Conservation (phyloP, 2,113 vertebrate genomes). For the Athene cunicularia region DNA sequence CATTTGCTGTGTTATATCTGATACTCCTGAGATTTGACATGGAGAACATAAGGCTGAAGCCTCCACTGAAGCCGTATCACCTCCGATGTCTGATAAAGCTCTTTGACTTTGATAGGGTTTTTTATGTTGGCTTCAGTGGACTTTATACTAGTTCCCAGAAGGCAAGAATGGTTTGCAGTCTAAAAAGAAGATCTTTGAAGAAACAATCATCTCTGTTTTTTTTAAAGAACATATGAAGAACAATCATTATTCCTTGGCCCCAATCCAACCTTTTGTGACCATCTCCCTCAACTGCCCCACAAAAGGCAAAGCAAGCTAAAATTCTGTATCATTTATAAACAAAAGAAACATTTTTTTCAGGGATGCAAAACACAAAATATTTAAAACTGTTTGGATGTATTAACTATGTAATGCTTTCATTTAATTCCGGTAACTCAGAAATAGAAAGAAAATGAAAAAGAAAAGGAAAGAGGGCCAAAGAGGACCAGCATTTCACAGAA, state of each 20-base stretch:
- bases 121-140: neutral
- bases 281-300: neutral
- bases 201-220: neutral
- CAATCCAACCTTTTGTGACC: neutral
- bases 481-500: neutral
- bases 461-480: neutral
- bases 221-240: neutral
- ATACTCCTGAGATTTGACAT: slow-evolving; percentile 18
- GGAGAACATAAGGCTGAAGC: slow-evolving; percentile 39
- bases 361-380: neutral
- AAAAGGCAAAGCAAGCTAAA: neutral
- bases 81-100: neutral
- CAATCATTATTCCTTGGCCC: neutral
- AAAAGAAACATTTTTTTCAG: neutral
- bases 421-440: neutral
- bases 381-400: neutral
- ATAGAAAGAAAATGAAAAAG: neutral
- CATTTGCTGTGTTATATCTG: neutral
- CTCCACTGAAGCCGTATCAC: neutral
- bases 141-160: neutral
- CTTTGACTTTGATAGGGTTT: neutral
- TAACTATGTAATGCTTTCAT: neutral
- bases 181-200: neutral
- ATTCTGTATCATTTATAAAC: neutral
- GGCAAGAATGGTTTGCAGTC: slow-evolving; percentile 13